Evolutionary conservation across 2,797 vertebrate genomes (phyloP).

Genomic region (Potorous gilbertii): DNA sequence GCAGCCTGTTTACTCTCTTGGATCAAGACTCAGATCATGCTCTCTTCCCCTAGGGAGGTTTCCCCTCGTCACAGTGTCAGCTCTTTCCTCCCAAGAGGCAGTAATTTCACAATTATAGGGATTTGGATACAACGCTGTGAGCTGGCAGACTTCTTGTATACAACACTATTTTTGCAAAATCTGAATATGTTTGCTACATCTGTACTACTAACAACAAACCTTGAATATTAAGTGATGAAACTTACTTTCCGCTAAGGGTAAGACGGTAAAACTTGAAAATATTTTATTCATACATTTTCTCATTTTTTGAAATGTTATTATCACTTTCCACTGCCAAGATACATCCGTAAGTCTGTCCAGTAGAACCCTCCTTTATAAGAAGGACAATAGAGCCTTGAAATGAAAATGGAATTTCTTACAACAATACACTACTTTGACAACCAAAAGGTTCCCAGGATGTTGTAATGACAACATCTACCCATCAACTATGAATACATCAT

Average conservation of each 20-base stretch:
- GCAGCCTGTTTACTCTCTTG: not conserved
- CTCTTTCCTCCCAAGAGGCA: not conserved
- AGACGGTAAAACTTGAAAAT: not conserved
- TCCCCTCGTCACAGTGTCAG: not conserved
- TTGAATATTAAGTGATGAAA: not conserved
- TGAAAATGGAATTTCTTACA: not conserved
- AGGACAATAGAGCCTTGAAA: not conserved
- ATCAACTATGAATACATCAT: not conserved
- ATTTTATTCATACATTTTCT: not conserved
- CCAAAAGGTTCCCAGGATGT: not conserved
- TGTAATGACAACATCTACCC: not conserved
- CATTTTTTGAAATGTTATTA: not conserved
- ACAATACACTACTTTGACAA: not conserved
- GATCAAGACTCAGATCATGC: not conserved
- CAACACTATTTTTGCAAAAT: not conserved
- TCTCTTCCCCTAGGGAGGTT: not conserved
- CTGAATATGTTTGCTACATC: not conserved
- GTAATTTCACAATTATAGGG: not conserved
- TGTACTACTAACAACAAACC: not conserved
- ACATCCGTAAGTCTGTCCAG: not conserved
- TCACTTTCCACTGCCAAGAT: not conserved
- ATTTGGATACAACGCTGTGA: not conserved
- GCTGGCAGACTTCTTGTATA: not conserved
- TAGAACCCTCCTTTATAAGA: not conserved
- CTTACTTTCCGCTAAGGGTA: not conserved